Base-by-base conservation (phyloP, 2,888 invertebrate genomes). In the Drosophila cognata region DNA sequence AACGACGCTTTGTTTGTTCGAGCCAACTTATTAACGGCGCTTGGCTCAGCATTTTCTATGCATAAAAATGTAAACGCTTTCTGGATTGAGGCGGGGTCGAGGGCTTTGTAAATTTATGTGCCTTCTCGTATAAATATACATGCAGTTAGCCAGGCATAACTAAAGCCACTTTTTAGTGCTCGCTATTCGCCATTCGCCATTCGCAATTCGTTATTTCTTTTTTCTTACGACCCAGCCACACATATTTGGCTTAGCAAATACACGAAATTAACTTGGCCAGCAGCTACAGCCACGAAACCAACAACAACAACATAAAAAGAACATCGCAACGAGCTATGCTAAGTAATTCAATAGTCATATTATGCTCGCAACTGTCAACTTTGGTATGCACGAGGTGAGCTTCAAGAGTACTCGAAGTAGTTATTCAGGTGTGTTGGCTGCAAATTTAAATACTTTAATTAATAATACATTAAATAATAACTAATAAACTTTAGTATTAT, bases 31-130 rank as follows among this genome's bases (percentile, higher is more conserved):
- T 85, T 85, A 85, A 91, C 85, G 89, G 67, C 72, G 85, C 78
- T 90, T 90, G 89, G 71, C 76, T 84, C 88, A 89, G 66, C 71
- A 74, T 85, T 84, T 84, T 74, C 89, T 74, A 90, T 85, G 91
- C 85, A 85, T 85, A 78, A 89, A 84, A 89, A 89, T 90, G 91
- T 89, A 78, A 84, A 78, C 88, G 82, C 66, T 64, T 61, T 53
- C 57, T 53, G 78, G n/a, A n/a, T 29, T n/a, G 56, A 41, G 38
- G 38, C 48, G 52, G 10, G 33, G 13, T 13, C 6, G 51, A 61
- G 35, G 28, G 70, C 57, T 31, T 57, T 57, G 52, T 33, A 72
- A 89, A 85, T 85, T 85, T 90, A 85, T 85, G 88, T 90, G 68
- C 50, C 73, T 50, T 38, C 51, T 52, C 75, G 69, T 73, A 89